Evolutionary conservation across 2,888 invertebrate species (phyloP).

Genomic region (Ichneumoninae sp.): DNA sequence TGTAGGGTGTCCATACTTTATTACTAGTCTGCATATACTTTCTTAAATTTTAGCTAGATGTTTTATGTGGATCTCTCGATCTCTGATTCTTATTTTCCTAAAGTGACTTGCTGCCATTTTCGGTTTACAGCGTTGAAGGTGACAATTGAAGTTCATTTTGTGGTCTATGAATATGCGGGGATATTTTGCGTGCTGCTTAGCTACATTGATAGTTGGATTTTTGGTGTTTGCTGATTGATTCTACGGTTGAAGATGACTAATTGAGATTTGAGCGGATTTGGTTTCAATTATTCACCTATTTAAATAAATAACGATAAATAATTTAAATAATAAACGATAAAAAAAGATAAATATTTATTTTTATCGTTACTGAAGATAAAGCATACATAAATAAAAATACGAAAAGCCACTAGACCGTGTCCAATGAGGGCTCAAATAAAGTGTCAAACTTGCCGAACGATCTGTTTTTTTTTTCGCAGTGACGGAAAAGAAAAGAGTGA

Average conservation of each 20-base stretch:
- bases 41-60: neutral
- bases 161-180: neutral
- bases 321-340: too few species aligned
- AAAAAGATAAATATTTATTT: too few species aligned
- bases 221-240: neutral
- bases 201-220: too few species aligned
- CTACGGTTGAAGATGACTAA: too few species aligned
- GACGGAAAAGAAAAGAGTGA: too few species aligned
- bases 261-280: too few species aligned
- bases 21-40: neutral
- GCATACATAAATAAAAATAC: neutral
- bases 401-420: neutral
- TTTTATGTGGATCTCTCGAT: slow-evolving; percentile 1
- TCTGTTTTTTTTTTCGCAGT: neutral
- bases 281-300: too few species aligned
- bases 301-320: too few species aligned
- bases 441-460: neutral
- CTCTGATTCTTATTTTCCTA: too few species aligned
- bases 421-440: neutral
- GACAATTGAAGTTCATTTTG: neutral
- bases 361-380: neutral
- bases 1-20: neutral
- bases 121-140: neutral
- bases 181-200: too few species aligned
- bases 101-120: neutral